Percentiles rank a stretch among this genome's conserved stretches.
Evolutionary conservation across 2,113 vertebrate genomes (phyloP).

Genomic region (Loxodonta africana): DNA sequence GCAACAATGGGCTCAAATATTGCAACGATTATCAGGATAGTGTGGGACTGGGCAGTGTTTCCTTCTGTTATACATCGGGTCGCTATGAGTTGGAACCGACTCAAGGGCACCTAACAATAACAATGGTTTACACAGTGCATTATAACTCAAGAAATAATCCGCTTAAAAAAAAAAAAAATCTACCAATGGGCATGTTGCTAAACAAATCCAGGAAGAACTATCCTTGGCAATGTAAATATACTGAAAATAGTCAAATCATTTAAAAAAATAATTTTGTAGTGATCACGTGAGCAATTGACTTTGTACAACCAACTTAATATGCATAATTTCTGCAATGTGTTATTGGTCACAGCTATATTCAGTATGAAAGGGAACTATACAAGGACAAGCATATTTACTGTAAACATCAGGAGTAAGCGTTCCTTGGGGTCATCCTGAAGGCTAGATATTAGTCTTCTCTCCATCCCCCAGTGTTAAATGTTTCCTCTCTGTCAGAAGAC

Average conservation of each 20-base stretch:
- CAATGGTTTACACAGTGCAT: too few relatives aligned
- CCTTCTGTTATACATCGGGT: too few relatives aligned
- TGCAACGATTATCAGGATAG: too few relatives aligned
- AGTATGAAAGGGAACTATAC: background rate
- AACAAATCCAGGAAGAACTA: background rate
- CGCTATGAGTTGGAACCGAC: too few relatives aligned
- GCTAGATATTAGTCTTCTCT: background rate
- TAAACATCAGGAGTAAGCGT: background rate
- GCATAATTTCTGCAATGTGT: background rate
- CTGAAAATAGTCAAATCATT: too few relatives aligned
- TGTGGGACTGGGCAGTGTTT: too few relatives aligned
- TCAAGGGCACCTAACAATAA: too few relatives aligned
- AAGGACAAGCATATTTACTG: background rate
- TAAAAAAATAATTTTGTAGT: background rate
- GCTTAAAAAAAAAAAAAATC: background rate
- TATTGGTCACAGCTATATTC: background rate
- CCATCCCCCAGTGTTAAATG: background rate
- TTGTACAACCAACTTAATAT: background rate
- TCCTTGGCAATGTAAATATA: background rate
- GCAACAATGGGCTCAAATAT: too few relatives aligned
- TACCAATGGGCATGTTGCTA: background rate
- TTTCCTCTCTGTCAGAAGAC: background rate
- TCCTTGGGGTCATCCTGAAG: background rate
- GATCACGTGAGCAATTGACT: background rate
- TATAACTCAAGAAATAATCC: background rate